Conservation (phyloP, 2,797 vertebrate genomes). For the Anabacerthia variegaticeps region DNA sequence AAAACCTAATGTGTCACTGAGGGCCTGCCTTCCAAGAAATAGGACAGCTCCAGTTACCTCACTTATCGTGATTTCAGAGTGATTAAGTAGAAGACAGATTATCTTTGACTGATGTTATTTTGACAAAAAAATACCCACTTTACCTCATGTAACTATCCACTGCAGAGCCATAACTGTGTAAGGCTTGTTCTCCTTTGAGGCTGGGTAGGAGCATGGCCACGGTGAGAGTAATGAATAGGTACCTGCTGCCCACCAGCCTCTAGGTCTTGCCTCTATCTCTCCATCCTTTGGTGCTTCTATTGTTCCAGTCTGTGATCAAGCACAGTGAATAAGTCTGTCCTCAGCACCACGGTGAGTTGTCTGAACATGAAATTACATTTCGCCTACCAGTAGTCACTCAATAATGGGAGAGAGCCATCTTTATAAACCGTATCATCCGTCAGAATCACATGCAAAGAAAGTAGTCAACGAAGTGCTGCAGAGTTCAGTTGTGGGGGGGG, state of each 20-base stretch:
- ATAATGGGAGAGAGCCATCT: background rate
- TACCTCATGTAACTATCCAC: fast-evolving
- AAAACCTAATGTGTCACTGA: background rate
- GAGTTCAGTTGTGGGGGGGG: background rate
- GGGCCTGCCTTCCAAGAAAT: background rate
- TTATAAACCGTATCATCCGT: background rate
- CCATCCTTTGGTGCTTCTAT: fast-evolving
- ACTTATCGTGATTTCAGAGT: background rate
- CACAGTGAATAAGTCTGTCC: background rate
- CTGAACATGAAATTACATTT: background rate
- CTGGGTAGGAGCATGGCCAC: background rate
- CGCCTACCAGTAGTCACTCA: background rate
- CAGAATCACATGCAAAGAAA: background rate
- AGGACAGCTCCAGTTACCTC: background rate
- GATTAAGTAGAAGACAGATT: background rate
- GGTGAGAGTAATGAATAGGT: background rate
- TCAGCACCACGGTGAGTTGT: background rate
- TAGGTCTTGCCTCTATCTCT: background rate
- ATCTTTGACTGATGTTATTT: background rate
- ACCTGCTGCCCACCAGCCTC: background rate
- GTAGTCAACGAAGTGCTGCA: background rate
- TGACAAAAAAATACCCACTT: background rate
- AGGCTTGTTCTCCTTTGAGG: background rate
- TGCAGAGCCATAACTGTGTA: background rate
- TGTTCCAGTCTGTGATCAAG: background rate